Evolutionary conservation across 2,113 vertebrate genomes (phyloP).

Genomic region (Corvus moneduloides): DNA sequence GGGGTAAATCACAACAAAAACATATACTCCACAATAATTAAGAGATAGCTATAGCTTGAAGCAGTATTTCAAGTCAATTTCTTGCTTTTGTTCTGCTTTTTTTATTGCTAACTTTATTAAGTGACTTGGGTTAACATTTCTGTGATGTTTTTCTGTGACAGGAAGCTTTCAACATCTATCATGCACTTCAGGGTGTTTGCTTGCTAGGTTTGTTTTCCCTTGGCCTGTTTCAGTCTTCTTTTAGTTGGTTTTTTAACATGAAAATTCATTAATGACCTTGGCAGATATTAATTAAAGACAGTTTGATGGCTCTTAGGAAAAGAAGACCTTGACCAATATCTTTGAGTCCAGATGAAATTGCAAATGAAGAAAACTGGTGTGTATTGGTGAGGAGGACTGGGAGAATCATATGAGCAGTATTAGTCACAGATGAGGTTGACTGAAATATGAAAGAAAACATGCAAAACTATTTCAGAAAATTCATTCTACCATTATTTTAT

Average conservation of each 20-base stretch:
- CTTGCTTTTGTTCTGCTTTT: background rate
- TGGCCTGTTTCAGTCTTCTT: background rate
- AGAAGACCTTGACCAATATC: background rate
- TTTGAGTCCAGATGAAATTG: background rate
- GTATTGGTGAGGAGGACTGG: background rate
- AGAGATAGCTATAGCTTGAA: background rate
- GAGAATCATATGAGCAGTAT: background rate
- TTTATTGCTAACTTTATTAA: background rate
- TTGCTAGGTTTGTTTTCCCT: background rate
- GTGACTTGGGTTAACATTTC: background rate
- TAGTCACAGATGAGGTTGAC: background rate
- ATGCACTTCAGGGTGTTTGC: background rate
- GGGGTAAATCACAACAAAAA: background rate
- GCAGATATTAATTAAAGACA: background rate
- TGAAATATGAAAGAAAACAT: background rate
- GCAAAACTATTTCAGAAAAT: background rate
- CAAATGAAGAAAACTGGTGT: background rate
- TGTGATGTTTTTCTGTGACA: background rate
- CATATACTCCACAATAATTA: background rate
- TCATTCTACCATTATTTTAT: background rate
- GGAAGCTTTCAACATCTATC: background rate
- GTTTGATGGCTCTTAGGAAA: background rate
- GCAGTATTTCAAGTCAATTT: background rate
- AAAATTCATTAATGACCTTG: background rate
- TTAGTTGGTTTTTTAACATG: background rate